Conservation (phyloP, 2,797 vertebrate genomes). For the Ataeniobius toweri region DNA sequence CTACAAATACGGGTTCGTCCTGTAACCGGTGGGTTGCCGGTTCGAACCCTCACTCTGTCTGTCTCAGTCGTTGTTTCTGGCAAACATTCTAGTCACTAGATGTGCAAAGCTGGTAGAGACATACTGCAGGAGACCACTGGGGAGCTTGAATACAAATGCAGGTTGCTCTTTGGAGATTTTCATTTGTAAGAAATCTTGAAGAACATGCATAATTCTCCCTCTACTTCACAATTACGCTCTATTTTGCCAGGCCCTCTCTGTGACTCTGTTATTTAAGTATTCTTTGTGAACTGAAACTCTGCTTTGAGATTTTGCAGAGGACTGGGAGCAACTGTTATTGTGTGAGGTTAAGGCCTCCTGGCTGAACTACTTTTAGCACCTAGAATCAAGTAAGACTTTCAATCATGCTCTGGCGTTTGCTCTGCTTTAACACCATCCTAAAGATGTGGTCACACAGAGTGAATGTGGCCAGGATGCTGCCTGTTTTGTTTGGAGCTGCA, state of each 20-base stretch:
- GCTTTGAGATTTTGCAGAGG: constrained; percentile 37
- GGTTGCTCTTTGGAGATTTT: background rate
- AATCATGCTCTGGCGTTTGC: constrained; percentile 45
- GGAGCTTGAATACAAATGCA: background rate
- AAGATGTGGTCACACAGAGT: constrained; percentile 35
- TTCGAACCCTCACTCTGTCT: no score
- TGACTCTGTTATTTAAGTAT: background rate
- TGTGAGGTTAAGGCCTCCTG: constrained; percentile 29
- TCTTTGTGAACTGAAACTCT: background rate
- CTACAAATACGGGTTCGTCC: no score
- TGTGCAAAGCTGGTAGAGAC: background rate
- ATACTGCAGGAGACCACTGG: background rate
- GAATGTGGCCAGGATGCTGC: constrained; percentile 48
- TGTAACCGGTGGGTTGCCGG: no score
- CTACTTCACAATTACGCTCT: background rate
- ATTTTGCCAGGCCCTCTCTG: background rate
- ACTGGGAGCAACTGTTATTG: constrained; percentile 9
- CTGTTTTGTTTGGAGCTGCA: constrained; percentile 53
- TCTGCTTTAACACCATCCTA: constrained; percentile 32
- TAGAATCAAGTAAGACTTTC: constrained; percentile 30
- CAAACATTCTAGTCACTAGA: no score
- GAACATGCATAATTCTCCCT: background rate
- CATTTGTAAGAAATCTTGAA: background rate
- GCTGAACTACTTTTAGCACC: constrained; percentile 53
- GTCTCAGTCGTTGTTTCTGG: no score